Base-by-base conservation (phyloP, 1,140 invertebrate species). In the Formica selysi region DNA sequence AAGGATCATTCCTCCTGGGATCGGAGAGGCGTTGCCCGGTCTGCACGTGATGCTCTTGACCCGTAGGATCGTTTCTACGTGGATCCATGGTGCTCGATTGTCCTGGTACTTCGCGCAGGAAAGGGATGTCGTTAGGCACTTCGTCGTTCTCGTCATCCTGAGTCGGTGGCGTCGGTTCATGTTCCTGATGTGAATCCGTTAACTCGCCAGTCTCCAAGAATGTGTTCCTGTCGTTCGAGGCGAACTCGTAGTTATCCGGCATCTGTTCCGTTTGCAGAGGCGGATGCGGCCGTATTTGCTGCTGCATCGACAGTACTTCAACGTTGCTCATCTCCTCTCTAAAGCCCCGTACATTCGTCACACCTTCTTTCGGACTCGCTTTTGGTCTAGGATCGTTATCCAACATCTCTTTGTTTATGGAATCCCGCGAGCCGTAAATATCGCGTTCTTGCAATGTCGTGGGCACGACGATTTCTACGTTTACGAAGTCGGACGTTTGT, bases 61-160 rank as follows among this genome's bases (percentile, higher is more conserved):
- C 94, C 3, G 95, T 95, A 0, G 95, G 94, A 88, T 94, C 94
- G 57, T 95, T 95, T 41, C 95, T 93, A 0, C 94, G 91, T 7
- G 92, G 91, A 90, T 95, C 94, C 13, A 92, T 86, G 3, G 91
- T 91, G 59, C 92, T 95, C 7, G 95, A 95, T 73, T 95, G 95
- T 0, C 95, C 95, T 0, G 94, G 95, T 1, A 95, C 94, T 79
- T 95, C 94, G 0, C 94, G 91, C 41, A 94, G 44, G 41, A 95
- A 95, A 1, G 95, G 95, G 87, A 95, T 95, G 87, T 95, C 95
- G 16, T 92, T 94, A 22, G 95, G 94, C 19, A 94, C 94, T 86
- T 95, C 95, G 22, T 95, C 95, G 16, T 95, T 95, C 61, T 95
- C 94, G 38, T 95, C 95, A n/a, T 95, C 94, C 70, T 95, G 94